These are phyloP conservation scores for Molorchus minor DNA, from an alignment of 2,888 invertebrate genomes.

Conservation along the genomic window DNA sequence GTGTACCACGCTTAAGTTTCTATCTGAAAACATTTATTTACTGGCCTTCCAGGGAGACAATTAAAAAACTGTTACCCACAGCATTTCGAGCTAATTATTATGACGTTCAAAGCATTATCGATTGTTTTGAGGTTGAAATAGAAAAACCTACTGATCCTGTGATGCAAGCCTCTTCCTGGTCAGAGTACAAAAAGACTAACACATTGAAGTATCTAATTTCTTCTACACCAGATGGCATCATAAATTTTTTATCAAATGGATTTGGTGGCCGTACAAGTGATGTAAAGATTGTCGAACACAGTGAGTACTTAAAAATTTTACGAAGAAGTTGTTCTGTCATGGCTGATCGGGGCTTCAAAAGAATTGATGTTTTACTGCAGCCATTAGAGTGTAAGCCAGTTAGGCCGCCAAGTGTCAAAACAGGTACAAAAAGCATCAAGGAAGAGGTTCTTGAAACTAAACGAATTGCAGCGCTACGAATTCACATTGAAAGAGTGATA, in stretches of 20 bases:
- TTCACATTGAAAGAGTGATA: slow-evolving; percentile 40
- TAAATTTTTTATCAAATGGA: slow-evolving; percentile 43
- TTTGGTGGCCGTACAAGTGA: slow-evolving; percentile 39
- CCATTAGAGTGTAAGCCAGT: slow-evolving; percentile 26
- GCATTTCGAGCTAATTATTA: background rate
- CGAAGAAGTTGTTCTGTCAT: slow-evolving; percentile 8
- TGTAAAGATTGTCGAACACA: background rate
- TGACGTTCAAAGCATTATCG: background rate
- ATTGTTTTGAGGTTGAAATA: background rate
- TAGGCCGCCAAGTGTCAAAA: slow-evolving; percentile 33
- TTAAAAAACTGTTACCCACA: background rate
- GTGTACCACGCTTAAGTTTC: background rate
- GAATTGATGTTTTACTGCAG: slow-evolving; percentile 27
- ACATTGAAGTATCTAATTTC: slow-evolving; percentile 50
- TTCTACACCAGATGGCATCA: slow-evolving; percentile 43
- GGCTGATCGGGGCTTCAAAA: slow-evolving; percentile 42
- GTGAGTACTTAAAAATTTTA: slow-evolving; percentile 29
- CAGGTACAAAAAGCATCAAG: slow-evolving; percentile 26
- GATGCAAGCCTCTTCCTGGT: slow-evolving; percentile 47
- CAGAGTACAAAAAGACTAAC: slow-evolving; percentile 49
- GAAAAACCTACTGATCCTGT: slow-evolving; percentile 39
- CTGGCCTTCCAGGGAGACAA: background rate
- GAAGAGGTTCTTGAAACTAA: slow-evolving; percentile 38
- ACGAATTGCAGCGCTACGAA: slow-evolving; percentile 41
- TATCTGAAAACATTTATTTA: background rate